A percentile compares a stretch with the other conserved stretches of the same genome.
phyloP scores from a whole-genome alignment of 2,888 invertebrate genomes.

The Brenthis hecate region DNA sequence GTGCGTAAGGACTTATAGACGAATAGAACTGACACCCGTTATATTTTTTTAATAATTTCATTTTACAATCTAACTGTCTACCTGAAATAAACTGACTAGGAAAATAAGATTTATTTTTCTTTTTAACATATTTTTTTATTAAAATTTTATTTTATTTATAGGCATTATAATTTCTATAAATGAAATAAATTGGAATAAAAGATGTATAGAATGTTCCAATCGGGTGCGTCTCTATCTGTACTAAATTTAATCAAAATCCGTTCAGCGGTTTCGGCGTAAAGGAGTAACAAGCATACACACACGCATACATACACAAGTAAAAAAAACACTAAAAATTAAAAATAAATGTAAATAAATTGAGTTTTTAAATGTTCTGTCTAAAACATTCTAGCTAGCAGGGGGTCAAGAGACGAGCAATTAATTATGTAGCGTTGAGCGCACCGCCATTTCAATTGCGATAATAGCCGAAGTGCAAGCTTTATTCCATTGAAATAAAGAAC shows the following conservation, averaged over 20 bases:
- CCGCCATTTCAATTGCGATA: constrained; percentile 44
- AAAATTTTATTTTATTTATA: no score
- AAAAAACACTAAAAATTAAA: not conserved
- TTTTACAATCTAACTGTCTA: no score
- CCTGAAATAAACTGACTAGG: not conserved
- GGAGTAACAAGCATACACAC: not conserved
- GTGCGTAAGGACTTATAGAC: constrained; percentile 16
- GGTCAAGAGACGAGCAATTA: constrained; percentile 44
- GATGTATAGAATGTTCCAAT: no score
- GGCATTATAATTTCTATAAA: no score
- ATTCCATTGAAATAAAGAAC: constrained; percentile 38
- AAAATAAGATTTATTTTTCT: not conserved
- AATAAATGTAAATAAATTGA: not conserved
- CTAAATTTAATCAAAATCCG: no score
- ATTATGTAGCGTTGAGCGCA: constrained; percentile 45
- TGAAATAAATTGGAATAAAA: no score
- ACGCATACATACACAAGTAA: no score
- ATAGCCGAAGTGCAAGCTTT: constrained; percentile 41
- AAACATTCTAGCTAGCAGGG: constrained; percentile 16
- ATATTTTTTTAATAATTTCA: not conserved
- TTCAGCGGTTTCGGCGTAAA: not conserved
- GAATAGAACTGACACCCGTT: not conserved
- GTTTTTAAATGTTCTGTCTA: constrained; percentile 15
- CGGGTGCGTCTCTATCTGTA: no score
- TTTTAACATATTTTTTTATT: no score